Evolutionary conservation across 1,140 invertebrate species (phyloP), one percentile per base, ranked within the genome.

Genomic region (Zaprionus lachaisei): DNA sequence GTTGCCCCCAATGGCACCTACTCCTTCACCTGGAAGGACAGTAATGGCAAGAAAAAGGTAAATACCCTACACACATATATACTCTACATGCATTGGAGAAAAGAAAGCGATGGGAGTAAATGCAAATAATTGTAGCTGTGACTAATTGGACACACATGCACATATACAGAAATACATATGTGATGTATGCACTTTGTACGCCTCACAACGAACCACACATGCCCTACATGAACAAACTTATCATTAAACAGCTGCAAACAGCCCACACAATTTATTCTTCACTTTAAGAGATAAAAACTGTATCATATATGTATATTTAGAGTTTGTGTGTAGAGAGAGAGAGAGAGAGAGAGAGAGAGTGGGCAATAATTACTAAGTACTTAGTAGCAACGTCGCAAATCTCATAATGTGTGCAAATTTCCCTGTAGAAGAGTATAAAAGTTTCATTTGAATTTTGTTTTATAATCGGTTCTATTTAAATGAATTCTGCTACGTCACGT

Each of bases 21-120:
- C 62, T 73, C 26, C 31, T 92, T 87, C 66, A 77, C 34, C 14
- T 92, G 91, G 91, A 76, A 54, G 15, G 83, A 81, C 38, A 72
- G 47, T 24, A 47, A 57, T 24, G 78, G 78, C 5, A 49, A 79
- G 34, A 62, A 38, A 28, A 41, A 89, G 84, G 84, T 89, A 85
- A 85, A 15, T 38, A 15, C 11, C 37, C 17, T 22, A 4, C 26
- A 47, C 6, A 9, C 41, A 24, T 28, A 3, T 17, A 37, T 51
- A 17, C 26, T 7, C 15, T 62, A 26, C n/a, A 20, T 62, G 22
- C 15, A 17, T 47, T 14, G 4, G 26, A 31, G 31, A 58, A 66
- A 74, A 57, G 37, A 62, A 62, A 74, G 51, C 49, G 67, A 6
- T n/a, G 26, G 11, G 24, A 15, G n/a, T 20, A 34, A 44, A 31